Conservation (phyloP, 2,888 invertebrate genomes). For the Corbicula japonica region DNA sequence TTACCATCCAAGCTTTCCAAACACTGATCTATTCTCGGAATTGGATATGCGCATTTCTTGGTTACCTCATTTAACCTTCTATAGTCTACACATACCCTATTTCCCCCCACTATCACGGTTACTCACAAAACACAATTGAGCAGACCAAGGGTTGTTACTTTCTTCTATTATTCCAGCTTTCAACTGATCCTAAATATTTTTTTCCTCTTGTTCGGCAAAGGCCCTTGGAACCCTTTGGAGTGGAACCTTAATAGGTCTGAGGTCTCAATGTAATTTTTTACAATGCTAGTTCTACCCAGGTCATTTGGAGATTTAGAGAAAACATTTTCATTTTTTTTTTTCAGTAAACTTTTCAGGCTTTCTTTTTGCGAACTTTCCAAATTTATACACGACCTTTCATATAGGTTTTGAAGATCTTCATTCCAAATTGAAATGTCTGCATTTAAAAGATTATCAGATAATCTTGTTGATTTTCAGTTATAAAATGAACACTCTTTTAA, state of each 20-base stretch:
- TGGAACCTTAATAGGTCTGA: slow-evolving; percentile 34
- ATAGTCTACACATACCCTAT: slow-evolving; percentile 55
- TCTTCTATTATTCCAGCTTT: slow-evolving; percentile 32
- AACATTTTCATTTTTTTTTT: slow-evolving; percentile 19
- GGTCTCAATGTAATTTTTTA: slow-evolving; percentile 32
- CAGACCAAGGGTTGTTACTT: slow-evolving; percentile 45
- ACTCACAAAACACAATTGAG: slow-evolving; percentile 50
- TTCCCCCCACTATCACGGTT: slow-evolving; percentile 51
- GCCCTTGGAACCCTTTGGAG: slow-evolving; percentile 38
- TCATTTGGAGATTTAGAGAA: slow-evolving; percentile 43
- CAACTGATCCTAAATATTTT: slow-evolving; percentile 25
- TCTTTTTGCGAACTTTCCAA: not conserved
- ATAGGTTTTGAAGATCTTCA: slow-evolving; percentile 20
- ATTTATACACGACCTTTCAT: slow-evolving; percentile 1
- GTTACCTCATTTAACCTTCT: slow-evolving; percentile 47
- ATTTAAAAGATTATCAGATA: not conserved
- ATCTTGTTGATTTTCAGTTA: not conserved
- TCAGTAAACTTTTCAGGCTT: slow-evolving; percentile 22
- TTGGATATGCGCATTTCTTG: slow-evolving; percentile 39
- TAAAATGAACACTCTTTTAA: not conserved
- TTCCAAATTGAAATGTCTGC: not conserved
- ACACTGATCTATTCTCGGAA: slow-evolving; percentile 44
- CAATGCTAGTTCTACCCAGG: slow-evolving; percentile 35
- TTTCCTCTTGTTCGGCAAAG: slow-evolving; percentile 32
- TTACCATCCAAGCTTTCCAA: slow-evolving; percentile 37